These are phyloP conservation scores for Tupiocoris notatus DNA, from an alignment of 2,888 invertebrate genomes.

Conservation along the genomic window DNA sequence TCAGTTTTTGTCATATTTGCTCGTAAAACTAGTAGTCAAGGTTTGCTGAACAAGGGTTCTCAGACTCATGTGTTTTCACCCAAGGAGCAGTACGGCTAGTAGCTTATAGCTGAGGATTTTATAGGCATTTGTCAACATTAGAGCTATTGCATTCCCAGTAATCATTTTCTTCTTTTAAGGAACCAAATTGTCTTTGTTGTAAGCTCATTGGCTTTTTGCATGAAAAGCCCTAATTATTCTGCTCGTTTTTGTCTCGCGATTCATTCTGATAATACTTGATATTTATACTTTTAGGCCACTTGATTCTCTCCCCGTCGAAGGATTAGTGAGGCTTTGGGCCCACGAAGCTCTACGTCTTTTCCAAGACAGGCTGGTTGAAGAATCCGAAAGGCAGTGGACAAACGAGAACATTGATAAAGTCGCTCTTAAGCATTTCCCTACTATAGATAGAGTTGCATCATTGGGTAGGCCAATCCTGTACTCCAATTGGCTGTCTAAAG, in stretches of 20 bases:
- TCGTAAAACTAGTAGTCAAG: too few relatives aligned
- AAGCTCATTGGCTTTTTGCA: too few relatives aligned
- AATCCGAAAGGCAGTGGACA: conserved; percentile 94
- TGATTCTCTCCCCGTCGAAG: conserved; percentile 88
- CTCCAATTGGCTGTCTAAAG: conserved; percentile 98
- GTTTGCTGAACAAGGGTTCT: too few relatives aligned
- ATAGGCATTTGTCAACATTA: too few relatives aligned
- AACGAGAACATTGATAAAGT: conserved; percentile 95
- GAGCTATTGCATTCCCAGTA: too few relatives aligned
- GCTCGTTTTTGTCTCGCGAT: too few relatives aligned
- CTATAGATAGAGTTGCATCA: conserved; percentile 78
- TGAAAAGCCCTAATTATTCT: too few relatives aligned
- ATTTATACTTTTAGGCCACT: conserved; percentile 68
- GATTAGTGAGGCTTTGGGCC: conserved; percentile 96
- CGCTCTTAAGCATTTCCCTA: conserved; percentile 91
- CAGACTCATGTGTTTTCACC: neutral
- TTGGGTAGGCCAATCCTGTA: conserved; percentile 93
- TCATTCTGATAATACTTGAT: too few relatives aligned
- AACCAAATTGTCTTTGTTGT: too few relatives aligned
- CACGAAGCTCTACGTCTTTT: conserved; percentile 97
- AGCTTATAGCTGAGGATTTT: too few relatives aligned
- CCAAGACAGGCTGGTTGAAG: conserved; percentile 86
- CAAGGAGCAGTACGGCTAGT: too few relatives aligned
- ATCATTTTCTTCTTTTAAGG: too few relatives aligned
- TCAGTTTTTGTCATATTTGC: neutral